Conservation (phyloP, 2,113 vertebrate genomes). For the Engraulis encrasicolus region DNA sequence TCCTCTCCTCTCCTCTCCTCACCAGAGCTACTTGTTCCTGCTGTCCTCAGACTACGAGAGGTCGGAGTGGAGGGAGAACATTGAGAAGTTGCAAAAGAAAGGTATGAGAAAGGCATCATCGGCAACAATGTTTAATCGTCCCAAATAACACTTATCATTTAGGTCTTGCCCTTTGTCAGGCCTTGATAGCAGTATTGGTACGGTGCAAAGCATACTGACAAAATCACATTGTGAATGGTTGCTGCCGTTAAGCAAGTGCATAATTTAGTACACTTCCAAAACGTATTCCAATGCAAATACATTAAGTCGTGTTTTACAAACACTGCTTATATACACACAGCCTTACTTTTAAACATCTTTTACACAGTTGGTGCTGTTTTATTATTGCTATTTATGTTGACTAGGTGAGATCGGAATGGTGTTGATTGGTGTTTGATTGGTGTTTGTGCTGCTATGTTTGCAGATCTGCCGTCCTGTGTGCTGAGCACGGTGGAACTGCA, state of each 20-base stretch:
- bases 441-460: not conserved
- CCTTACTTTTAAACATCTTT: not conserved
- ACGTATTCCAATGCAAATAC: no score
- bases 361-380: not conserved
- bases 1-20: slow-evolving; percentile 34
- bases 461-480: slow-evolving; percentile 91
- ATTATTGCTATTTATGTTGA: no score
- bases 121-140: not conserved
- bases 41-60: slow-evolving; percentile 95
- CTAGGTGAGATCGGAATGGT: not conserved
- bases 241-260: no score
- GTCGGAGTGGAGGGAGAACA: slow-evolving; percentile 94
- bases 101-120: slow-evolving; percentile 65
- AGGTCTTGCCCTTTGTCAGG: not conserved
- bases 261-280: no score
- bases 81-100: slow-evolving; percentile 95
- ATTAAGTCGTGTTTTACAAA: no score
- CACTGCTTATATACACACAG: no score
- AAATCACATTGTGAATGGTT: not conserved
- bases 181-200: not conserved
- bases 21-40: slow-evolving; percentile 91
- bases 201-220: no score
- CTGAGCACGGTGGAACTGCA: slow-evolving; percentile 94
- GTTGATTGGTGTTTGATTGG: not conserved
- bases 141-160: not conserved